Conservation (phyloP, 2,888 invertebrate genomes). For the Epirrhoe tristata region DNA sequence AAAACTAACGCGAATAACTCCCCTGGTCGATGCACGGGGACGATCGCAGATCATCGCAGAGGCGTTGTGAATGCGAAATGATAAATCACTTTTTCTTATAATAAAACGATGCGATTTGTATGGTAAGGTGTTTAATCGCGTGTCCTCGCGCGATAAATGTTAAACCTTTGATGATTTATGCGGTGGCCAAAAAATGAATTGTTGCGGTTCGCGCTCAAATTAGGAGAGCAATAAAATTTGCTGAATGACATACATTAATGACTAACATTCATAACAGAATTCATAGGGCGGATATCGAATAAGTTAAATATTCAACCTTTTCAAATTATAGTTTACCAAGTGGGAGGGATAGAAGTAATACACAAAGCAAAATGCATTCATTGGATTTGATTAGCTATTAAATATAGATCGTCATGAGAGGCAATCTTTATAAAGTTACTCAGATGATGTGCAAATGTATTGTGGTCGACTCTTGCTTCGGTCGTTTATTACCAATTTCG, state of each 20-base stretch:
- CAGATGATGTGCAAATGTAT: constrained; percentile 62
- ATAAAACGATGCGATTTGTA: constrained; percentile 53
- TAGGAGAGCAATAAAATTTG: constrained; percentile 22
- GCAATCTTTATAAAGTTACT: constrained; percentile 31
- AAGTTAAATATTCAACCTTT: neutral
- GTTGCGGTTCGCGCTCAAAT: constrained; percentile 34
- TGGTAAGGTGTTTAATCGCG: constrained; percentile 59
- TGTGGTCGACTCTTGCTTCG: constrained; percentile 62
- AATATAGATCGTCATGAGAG: constrained; percentile 34
- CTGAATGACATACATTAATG: neutral
- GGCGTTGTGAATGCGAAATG: constrained; percentile 49
- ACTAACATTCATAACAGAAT: constrained; percentile 1
- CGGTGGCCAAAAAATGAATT: constrained; percentile 34
- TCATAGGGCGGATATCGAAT: neutral
- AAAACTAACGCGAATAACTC: too few relatives aligned
- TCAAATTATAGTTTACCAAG: neutral
- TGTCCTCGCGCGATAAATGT: constrained; percentile 61
- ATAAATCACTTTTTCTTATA: constrained; percentile 51
- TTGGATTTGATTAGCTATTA: constrained; percentile 23
- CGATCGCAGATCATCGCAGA: constrained; percentile 65
- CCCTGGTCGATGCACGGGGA: constrained; percentile 72
- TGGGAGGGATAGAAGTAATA: neutral
- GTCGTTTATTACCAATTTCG: constrained; percentile 67
- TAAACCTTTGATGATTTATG: constrained; percentile 58
- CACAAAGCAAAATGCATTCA: constrained; percentile 5